phyloP scores from a whole-genome alignment of 2,113 vertebrate genomes.

The Xiphorhynchus elegans region DNA sequence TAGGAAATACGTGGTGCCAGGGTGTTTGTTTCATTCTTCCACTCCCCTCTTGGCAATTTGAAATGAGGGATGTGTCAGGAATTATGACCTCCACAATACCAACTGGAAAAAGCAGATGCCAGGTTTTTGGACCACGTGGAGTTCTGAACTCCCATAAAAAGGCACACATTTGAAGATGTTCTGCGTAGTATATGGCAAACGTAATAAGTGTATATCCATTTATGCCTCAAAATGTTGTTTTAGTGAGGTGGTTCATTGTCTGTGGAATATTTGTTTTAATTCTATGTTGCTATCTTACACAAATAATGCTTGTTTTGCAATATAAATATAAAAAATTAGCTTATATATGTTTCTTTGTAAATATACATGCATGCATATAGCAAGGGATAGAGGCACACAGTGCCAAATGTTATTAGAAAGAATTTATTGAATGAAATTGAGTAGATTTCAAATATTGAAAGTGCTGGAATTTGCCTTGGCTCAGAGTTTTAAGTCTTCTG shows the following conservation, averaged over 20 bases:
- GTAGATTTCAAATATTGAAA: neutral
- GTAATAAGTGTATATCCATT: neutral
- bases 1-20: neutral
- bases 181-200: neutral
- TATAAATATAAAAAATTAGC: neutral
- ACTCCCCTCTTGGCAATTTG: neutral
- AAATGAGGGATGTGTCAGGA: neutral
- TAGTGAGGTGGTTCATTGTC: neutral
- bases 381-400: neutral
- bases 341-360: neutral
- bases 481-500: neutral
- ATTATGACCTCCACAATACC: neutral
- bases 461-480: neutral
- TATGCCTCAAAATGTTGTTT: neutral
- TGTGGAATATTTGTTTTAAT: neutral
- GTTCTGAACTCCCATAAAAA: neutral
- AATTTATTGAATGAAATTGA: neutral
- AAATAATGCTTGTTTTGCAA: neutral
- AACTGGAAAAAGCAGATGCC: slow-evolving; percentile 3
- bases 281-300: neutral
- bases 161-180: neutral
- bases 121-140: neutral
- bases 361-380: too few species aligned
- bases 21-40: neutral
- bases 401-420: neutral